Conservation (phyloP, 2,888 invertebrate species). For the Arge pagana region DNA sequence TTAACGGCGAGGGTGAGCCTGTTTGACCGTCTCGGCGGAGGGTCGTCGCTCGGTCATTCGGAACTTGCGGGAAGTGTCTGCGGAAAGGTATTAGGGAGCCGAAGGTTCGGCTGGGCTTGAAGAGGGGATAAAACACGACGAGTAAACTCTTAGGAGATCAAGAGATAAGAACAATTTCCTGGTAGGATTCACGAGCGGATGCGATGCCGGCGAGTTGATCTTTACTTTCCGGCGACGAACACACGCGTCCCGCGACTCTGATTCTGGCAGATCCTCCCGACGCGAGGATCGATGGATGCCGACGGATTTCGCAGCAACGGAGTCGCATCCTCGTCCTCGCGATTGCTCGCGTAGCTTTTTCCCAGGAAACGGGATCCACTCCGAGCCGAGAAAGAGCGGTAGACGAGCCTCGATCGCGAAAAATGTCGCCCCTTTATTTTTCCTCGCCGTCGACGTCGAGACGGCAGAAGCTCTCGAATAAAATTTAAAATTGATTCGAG, state of each 20-base stretch:
- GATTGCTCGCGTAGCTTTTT: no score
- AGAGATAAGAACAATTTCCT: constrained; percentile 47
- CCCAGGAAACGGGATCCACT: no score
- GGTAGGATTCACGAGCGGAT: constrained; percentile 38
- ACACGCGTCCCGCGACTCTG: constrained; percentile 8
- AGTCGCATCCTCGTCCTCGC: no score
- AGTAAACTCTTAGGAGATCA: constrained; percentile 45
- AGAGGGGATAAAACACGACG: constrained; percentile 32
- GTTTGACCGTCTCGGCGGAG: no score
- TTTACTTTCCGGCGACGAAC: constrained; percentile 30
- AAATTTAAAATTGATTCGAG: no score
- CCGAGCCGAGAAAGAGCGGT: no score
- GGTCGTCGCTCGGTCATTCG: constrained; percentile 12
- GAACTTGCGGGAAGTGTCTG: constrained; percentile 2
- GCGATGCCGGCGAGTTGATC: constrained; percentile 38
- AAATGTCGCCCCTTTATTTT: no score
- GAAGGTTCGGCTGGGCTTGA: background rate
- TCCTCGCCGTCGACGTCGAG: no score
- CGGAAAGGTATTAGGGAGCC: background rate
- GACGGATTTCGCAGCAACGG: background rate
- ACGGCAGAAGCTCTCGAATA: no score
- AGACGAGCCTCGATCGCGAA: no score
- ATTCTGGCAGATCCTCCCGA: background rate
- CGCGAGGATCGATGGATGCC: constrained; percentile 8
- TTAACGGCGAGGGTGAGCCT: no score